Percentiles rank a stretch among this genome's conserved stretches.
phyloP scores from a whole-genome alignment of 2,797 vertebrate genomes.

The Leuciscus waleckii region DNA sequence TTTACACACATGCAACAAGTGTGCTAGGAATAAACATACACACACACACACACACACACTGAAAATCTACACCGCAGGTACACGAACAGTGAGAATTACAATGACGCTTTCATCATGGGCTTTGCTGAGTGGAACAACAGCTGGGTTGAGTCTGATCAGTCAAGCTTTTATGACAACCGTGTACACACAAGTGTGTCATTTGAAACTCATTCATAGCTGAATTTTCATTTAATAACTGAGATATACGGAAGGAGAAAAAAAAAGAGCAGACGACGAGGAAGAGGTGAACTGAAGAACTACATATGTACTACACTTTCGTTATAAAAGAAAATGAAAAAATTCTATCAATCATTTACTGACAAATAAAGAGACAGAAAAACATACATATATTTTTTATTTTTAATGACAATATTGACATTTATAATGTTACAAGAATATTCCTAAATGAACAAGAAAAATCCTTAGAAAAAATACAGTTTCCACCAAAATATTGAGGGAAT shows the following conservation, averaged over 20 bases:
- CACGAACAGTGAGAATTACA: conserved; percentile 33
- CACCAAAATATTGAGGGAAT: not conserved
- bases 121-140: conserved; percentile 19
- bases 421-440: not conserved
- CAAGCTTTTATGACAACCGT: conserved; percentile 1
- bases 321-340: not conserved
- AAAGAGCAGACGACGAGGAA: not conserved
- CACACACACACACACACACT: not conserved
- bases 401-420: not conserved
- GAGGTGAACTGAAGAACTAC: not conserved
- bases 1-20: not conserved
- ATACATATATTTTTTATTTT: not conserved
- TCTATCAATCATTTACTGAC: not conserved
- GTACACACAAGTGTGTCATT: not conserved
- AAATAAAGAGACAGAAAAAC: not conserved
- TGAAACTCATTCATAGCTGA: not conserved
- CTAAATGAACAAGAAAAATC: no score
- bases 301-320: not conserved
- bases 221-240: not conserved
- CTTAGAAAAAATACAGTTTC: not conserved
- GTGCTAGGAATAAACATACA: not conserved
- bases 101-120: not conserved
- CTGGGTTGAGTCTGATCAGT: conserved; percentile 7
- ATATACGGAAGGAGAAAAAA: not conserved
- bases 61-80: not conserved